These are phyloP conservation scores for Athrips mouffetella DNA, from an alignment of 2,888 invertebrate genomes.

Conservation along the genomic window DNA sequence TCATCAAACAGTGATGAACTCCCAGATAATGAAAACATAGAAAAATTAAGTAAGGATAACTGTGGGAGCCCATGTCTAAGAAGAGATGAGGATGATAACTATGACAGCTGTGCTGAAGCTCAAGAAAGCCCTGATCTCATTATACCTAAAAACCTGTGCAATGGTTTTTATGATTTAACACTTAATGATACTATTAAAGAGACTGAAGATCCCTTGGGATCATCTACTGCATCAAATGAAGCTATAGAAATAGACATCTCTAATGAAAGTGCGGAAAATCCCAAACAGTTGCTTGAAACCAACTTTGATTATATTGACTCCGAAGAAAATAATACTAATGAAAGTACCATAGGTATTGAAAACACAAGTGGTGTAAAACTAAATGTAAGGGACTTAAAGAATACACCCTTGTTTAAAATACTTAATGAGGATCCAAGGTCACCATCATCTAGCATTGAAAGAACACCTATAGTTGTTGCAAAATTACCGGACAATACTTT, in stretches of 20 bases:
- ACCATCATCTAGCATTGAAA: conserved; percentile 66
- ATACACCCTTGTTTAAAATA: conserved; percentile 46
- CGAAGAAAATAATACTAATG: conserved; percentile 30
- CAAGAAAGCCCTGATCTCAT: conserved; percentile 49
- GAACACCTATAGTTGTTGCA: conserved; percentile 67
- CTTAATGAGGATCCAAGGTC: conserved; percentile 67
- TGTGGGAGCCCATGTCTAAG: conserved; percentile 47
- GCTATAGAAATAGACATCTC: conserved; percentile 55
- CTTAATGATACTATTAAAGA: conserved; percentile 60
- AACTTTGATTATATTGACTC: conserved; percentile 79
- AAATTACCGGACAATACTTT: conserved; percentile 39
- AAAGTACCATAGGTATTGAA: conserved; percentile 21
- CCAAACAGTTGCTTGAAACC: conserved; percentile 75
- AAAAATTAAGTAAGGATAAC: conserved; percentile 30
- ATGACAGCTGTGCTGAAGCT: conserved; percentile 44
- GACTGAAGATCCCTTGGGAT: conserved; percentile 54
- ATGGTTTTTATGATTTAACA: conserved; percentile 55
- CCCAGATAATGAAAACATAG: conserved; percentile 33
- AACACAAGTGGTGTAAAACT: conserved; percentile 17
- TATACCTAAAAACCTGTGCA: conserved; percentile 61
- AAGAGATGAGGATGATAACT: conserved; percentile 36
- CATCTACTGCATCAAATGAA: conserved; percentile 64
- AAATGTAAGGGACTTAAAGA: conserved; percentile 22
- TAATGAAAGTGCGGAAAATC: conserved; percentile 47
- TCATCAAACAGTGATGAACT: conserved; percentile 40